Base-by-base conservation (phyloP, 2,888 invertebrate species). In the Melinaea menophilus region DNA sequence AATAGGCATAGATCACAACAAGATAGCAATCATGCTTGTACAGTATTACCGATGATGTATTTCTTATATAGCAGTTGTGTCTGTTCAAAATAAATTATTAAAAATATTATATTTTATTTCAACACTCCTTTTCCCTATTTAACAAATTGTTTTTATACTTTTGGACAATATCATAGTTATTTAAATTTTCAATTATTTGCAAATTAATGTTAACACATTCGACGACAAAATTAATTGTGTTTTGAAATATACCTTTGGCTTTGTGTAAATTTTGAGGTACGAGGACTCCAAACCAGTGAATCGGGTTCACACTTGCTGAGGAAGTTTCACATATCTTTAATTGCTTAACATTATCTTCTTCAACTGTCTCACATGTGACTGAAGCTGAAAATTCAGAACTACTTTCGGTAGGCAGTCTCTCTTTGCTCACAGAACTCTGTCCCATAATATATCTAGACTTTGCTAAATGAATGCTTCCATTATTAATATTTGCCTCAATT, bases 231-330 rank as follows among this genome's bases (percentile, higher is more conserved):
- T 94, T 93, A 5, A 96, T 75, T 2, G 94, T 92, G 72, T 93
- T 93, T 73, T 94, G 93, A 78, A 96, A 98, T 73, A 93, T 92
- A 60, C 90, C 92, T 77, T 95, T 95, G 0, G 97, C 96, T 70
- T 91, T 92, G 73, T 94, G 93, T 75, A 98, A 85, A 77, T 94
- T 94, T 75, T 94, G 94, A 0, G 97, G 97, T 0, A 97, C 95
- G 46, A 98, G 84, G 48, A 96, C 93, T 11, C 97, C 97, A 88
- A 97, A 98, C 97, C 97, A 97, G 69, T 93, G 94, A 41, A 97
- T 79, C 0, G 97, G 97, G 80, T 97, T 93, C 47, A 79, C 83
- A 58, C 74, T 85, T 57, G 79, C 76, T 13, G 75, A 72, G 62
- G 75, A 73, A 68, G 79, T 85, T 63, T 88, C 83, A 57, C 80